These are phyloP conservation scores for Limanda limanda DNA, from an alignment of 2,113 vertebrate genomes.

Conservation along the genomic window DNA sequence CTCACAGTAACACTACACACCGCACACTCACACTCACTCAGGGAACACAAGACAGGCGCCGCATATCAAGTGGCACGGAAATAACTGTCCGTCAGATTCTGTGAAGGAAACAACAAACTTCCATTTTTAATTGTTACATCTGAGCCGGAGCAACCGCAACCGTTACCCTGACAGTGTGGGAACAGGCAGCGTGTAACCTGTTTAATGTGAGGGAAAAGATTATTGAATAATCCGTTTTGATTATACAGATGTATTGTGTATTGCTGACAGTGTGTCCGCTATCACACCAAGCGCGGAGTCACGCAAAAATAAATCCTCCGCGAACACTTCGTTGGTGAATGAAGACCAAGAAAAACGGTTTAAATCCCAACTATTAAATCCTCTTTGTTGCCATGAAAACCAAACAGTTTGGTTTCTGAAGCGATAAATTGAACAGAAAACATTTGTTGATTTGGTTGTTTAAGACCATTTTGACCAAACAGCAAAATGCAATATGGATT, in stretches of 20 bases:
- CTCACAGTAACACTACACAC: slow-evolving; percentile 28
- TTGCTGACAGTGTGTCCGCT: slow-evolving; percentile 32
- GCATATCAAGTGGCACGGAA: slow-evolving; percentile 37
- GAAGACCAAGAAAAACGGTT: background rate
- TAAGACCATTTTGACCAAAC: background rate
- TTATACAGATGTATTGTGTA: slow-evolving; percentile 22
- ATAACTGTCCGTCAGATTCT: slow-evolving; percentile 51
- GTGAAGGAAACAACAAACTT: slow-evolving; percentile 33
- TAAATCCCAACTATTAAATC: background rate
- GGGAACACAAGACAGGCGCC: slow-evolving; percentile 25
- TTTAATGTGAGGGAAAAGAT: slow-evolving; percentile 33
- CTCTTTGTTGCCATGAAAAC: background rate
- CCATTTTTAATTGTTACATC: slow-evolving; percentile 53
- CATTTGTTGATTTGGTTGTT: background rate
- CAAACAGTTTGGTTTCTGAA: background rate
- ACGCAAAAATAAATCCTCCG: background rate
- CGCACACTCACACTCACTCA: slow-evolving; percentile 11
- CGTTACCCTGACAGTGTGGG: slow-evolving; percentile 22
- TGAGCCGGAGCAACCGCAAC: slow-evolving; percentile 22
- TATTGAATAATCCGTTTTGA: slow-evolving; percentile 38
- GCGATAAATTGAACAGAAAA: background rate
- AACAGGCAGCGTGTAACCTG: slow-evolving; percentile 35
- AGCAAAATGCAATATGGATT: background rate
- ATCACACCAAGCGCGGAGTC: slow-evolving; percentile 2
- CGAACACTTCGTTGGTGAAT: background rate